These are phyloP conservation scores for Apodemus speciosus DNA, from an alignment of 2,113 vertebrate genomes.

Conservation along the genomic window DNA sequence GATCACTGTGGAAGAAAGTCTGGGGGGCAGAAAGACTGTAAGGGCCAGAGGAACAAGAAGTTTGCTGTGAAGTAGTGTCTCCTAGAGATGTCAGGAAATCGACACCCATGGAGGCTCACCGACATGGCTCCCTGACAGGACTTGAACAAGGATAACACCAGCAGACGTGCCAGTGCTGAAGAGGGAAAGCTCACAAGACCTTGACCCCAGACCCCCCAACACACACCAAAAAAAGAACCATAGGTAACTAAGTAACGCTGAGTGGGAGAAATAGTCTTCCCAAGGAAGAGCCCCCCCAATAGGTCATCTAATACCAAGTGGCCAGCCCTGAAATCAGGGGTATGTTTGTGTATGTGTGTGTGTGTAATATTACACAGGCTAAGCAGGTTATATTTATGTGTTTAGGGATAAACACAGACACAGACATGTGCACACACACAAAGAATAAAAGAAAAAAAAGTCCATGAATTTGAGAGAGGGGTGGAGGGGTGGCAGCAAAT, in stretches of 20 bases:
- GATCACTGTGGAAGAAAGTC: background rate
- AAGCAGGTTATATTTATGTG: background rate
- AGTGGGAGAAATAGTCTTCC: background rate
- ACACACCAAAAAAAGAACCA: background rate
- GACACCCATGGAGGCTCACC: background rate
- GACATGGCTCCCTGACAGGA: background rate
- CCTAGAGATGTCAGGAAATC: background rate
- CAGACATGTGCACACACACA: background rate
- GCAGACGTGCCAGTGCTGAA: background rate
- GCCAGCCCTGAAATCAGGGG: background rate
- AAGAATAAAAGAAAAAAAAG: background rate
- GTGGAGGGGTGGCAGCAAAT: background rate
- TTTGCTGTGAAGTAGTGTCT: background rate
- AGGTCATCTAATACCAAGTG: background rate
- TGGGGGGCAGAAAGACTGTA: background rate
- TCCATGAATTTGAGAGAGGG: background rate
- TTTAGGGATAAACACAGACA: background rate
- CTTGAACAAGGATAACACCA: background rate
- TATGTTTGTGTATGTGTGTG: background rate
- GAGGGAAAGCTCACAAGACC: background rate
- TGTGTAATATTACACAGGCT: background rate
- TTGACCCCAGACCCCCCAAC: background rate
- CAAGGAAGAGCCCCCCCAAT: background rate
- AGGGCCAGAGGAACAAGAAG: background rate
- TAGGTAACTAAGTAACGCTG: background rate